phyloP scores from a whole-genome alignment of 2,797 vertebrate genomes.

The Etheostoma nigrum region DNA sequence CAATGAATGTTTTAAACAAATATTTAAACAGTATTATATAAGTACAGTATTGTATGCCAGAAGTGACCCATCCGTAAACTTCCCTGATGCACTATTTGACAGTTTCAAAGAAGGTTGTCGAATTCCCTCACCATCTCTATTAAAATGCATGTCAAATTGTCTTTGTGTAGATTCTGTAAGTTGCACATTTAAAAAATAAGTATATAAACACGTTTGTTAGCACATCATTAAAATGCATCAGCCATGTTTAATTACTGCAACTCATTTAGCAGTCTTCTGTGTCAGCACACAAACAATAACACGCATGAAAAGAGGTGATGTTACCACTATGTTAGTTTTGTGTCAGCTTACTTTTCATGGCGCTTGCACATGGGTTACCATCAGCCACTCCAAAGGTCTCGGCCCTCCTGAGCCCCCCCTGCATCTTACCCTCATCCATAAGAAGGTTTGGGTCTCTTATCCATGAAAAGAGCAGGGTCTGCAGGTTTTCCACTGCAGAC shows the following conservation, averaged over 20 bases:
- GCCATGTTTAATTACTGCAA: not conserved
- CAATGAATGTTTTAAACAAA: not conserved
- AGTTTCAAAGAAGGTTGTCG: not conserved
- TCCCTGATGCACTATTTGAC: not conserved
- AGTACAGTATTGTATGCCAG: not conserved
- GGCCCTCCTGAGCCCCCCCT: slow-evolving; percentile 61
- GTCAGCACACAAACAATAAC: not conserved
- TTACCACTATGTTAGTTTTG: not conserved
- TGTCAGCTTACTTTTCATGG: slow-evolving; percentile 79
- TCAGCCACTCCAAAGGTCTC: slow-evolving; percentile 83
- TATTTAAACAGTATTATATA: not conserved
- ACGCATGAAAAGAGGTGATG: not conserved
- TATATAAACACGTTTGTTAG: not conserved
- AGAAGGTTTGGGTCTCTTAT: slow-evolving; percentile 54
- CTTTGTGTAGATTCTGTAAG: not conserved
- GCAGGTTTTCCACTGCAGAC: slow-evolving; percentile 89
- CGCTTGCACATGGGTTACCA: slow-evolving; percentile 24
- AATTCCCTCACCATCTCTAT: not conserved
- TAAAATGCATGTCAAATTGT: not conserved
- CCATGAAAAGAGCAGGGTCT: slow-evolving; percentile 82
- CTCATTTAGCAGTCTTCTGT: not conserved
- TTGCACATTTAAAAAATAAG: not conserved
- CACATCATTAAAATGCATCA: not conserved
- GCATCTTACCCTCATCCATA: slow-evolving; percentile 58
- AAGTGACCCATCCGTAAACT: not conserved